Evolutionary conservation across 2,113 vertebrate genomes (phyloP), one percentile per base, ranked within the genome.

Genomic region (Meriones unguiculatus): DNA sequence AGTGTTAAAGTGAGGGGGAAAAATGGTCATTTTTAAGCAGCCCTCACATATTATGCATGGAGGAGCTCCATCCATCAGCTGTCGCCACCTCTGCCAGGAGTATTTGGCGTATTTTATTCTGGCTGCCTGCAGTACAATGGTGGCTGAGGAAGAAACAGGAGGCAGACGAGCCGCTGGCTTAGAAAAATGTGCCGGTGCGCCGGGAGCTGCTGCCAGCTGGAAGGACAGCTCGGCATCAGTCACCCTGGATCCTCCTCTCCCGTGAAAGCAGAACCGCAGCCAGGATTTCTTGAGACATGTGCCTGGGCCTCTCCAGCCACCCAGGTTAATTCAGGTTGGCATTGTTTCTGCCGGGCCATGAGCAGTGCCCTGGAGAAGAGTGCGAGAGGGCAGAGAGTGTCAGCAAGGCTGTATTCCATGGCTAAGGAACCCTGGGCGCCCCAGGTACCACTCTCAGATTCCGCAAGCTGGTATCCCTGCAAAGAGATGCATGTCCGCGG

Each of bases 101-200:
- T 93, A 78, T 93, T 95, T 98, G 98, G 98, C 98, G 14, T 94
- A 92, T 98, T 98, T 98, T 95, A 94, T 95, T 70, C 97, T 96
- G 98, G 98, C 98, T 97, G 94, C 93, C 0, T 30, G 73, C 64
- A 17, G 81, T 73, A 96, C 89, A 89, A 94, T 92, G 96, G 91
- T 50, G 77, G 97, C 97, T 96, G 97, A 92, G 98, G 97, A 96
- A 84, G 97, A 97, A 98, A 95, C 89, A 95, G 93, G 89, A 97
- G 96, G 96, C 96, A 64, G 97, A 96, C 69, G 89, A 97, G 90
- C 96, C 89, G 88, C 87, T 89, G 86, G 97, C 97, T 97, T 92
- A 67, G 96, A 97, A 96, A 98, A 97, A 94, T 32, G 91, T 73
- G 96, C 95, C 96, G 91, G 94, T 85, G 96, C 73, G 91, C 32